Evolutionary conservation across 1,140 invertebrate species (phyloP).

Genomic region (Zaprionus inermis): DNA sequence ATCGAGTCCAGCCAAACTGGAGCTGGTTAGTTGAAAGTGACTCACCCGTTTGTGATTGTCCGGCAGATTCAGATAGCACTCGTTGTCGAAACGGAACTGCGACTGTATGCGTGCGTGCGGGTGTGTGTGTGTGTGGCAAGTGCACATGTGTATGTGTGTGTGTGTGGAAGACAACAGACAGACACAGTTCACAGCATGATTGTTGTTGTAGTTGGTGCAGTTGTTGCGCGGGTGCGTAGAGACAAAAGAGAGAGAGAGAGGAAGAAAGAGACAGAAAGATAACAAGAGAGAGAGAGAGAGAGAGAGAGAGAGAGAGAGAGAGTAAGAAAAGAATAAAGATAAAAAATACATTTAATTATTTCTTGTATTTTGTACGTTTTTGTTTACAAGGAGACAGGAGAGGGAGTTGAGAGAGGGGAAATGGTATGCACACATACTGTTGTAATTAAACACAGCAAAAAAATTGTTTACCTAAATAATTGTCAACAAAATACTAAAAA

Average conservation of each 20-base stretch:
- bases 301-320: slow-evolving; percentile 39
- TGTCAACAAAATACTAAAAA: not conserved
- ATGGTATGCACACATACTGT: not conserved
- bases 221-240: slow-evolving; percentile 34
- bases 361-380: slow-evolving; percentile 26
- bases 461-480: not conserved
- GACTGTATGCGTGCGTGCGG: slow-evolving; percentile 87
- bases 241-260: slow-evolving; percentile 24
- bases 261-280: slow-evolving; percentile 26
- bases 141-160: slow-evolving; percentile 17
- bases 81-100: slow-evolving; percentile 99
- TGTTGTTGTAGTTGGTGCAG: slow-evolving; percentile 43
- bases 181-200: slow-evolving; percentile 18
- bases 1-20: slow-evolving; percentile 45
- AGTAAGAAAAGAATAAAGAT: slow-evolving; percentile 33
- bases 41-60: slow-evolving; percentile 98
- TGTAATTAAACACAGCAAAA: not conserved
- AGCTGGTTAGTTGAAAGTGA: slow-evolving; percentile 84
- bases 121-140: not conserved
- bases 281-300: slow-evolving; percentile 32
- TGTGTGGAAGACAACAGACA: slow-evolving; percentile 22
- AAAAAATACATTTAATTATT: slow-evolving; percentile 49
- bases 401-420: not conserved
- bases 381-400: not conserved
- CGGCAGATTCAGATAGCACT: slow-evolving; percentile 97